These are phyloP conservation scores for Pipistrellus nathusii DNA, from an alignment of 2,797 vertebrate species.

Conservation along the genomic window DNA sequence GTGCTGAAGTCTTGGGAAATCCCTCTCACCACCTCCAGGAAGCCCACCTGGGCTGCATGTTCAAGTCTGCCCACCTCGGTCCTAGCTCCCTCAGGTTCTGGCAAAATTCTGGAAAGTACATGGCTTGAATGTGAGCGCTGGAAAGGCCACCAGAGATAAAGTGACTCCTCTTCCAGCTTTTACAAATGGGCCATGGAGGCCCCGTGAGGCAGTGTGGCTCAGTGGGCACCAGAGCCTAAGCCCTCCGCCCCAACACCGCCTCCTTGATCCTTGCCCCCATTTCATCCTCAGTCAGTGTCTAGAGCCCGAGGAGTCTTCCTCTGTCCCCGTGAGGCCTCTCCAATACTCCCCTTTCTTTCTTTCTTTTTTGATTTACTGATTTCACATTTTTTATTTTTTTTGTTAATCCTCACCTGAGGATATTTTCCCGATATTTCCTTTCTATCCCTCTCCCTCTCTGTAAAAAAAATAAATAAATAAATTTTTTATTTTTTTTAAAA, in stretches of 20 bases:
- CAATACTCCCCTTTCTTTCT: too few species aligned
- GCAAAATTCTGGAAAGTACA: not conserved
- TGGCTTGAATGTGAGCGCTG: not conserved
- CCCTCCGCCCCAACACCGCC: not conserved
- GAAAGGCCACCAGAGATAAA: not conserved
- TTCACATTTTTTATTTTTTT: too few species aligned
- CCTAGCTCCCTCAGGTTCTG: not conserved
- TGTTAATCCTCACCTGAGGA: too few species aligned
- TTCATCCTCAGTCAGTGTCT: not conserved
- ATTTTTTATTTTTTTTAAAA: too few species aligned
- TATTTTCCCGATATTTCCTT: too few species aligned
- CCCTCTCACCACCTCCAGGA: not conserved
- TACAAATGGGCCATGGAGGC: not conserved
- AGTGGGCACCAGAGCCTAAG: not conserved
- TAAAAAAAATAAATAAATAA: too few species aligned
- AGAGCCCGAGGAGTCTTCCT: too few species aligned
- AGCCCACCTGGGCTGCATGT: not conserved
- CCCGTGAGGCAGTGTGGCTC: not conserved
- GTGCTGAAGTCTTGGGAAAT: not conserved
- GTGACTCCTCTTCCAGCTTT: not conserved
- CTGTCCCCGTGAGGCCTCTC: too few species aligned
- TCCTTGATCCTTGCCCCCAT: not conserved
- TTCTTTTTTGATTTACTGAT: too few species aligned
- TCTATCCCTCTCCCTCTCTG: too few species aligned
- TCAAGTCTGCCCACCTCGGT: not conserved